Evolutionary conservation across 2,888 invertebrate species (phyloP).

Genomic region (Podabrus alpinus): DNA sequence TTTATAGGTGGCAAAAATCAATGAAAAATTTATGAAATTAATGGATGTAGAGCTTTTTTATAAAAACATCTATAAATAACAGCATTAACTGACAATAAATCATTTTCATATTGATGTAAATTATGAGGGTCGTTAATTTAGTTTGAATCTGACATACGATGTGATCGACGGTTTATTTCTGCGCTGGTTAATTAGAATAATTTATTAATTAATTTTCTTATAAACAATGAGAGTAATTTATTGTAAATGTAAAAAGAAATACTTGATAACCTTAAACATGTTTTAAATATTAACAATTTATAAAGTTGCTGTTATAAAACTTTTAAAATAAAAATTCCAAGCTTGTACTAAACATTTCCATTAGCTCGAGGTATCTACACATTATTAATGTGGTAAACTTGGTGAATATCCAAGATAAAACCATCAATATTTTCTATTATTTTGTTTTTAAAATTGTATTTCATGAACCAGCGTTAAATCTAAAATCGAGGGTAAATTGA

Average conservation of each 20-base stretch:
- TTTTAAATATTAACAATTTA: background rate
- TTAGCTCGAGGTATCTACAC: conserved; percentile 21
- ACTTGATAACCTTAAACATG: background rate
- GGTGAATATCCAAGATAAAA: conserved; percentile 19
- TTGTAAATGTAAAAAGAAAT: background rate
- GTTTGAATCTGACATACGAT: conserved; percentile 18
- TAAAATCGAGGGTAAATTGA: background rate
- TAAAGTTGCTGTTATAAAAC: conserved; percentile 1
- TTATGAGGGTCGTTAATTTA: conserved; percentile 26
- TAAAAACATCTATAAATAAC: conserved; percentile 24
- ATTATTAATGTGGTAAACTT: conserved; percentile 26
- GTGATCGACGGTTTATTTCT: conserved; percentile 20
- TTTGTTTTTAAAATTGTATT: conserved; percentile 5
- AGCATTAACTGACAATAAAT: conserved; percentile 21
- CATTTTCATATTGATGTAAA: conserved; percentile 24
- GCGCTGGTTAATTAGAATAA: conserved; percentile 17
- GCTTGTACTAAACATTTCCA: conserved; percentile 11
- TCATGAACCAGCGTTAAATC: background rate
- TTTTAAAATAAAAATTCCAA: conserved; percentile 18
- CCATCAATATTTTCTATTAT: conserved; percentile 20
- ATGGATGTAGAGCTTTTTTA: conserved; percentile 6
- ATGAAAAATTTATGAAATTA: conserved; percentile 10
- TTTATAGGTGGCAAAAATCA: conserved; percentile 5
- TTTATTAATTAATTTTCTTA: conserved; percentile 8
- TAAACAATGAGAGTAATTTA: background rate